Evolutionary conservation across 1,140 invertebrate species (phyloP).

Genomic region (Drosophila pruinosa): DNA sequence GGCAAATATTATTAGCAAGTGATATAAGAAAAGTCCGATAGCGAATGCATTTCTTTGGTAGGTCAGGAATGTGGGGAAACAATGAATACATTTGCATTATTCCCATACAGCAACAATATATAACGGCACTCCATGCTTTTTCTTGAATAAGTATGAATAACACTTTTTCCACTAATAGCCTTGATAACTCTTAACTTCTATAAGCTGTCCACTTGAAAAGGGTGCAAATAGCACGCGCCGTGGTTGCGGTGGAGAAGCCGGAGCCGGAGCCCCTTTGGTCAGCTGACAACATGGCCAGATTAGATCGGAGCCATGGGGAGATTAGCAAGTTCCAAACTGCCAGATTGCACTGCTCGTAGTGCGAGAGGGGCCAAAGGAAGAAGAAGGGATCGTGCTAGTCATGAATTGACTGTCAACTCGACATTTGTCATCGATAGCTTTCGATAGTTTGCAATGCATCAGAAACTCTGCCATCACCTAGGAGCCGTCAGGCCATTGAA

Average conservation of each 20-base stretch:
- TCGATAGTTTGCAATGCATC: too few species aligned
- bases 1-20: too few species aligned
- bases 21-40: too few species aligned
- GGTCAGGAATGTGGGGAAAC: too few species aligned
- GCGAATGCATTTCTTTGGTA: too few species aligned
- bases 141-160: not conserved
- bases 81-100: too few species aligned
- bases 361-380: not conserved
- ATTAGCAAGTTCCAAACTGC: slow-evolving; percentile 5
- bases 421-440: too few species aligned
- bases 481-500: not conserved
- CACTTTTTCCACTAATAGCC: not conserved
- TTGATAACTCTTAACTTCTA: slow-evolving; percentile 14
- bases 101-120: too few species aligned
- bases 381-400: too few species aligned
- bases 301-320: slow-evolving; percentile 16
- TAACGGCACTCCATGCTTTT: too few species aligned
- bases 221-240: slow-evolving; percentile 1
- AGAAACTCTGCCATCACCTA: not conserved
- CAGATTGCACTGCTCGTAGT: not conserved
- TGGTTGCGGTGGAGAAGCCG: not conserved
- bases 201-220: not conserved
- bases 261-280: not conserved
- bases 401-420: too few species aligned
- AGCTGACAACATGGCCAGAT: slow-evolving; percentile 10